A percentile compares a stretch with the other conserved stretches of the same genome.
Evolutionary conservation across 2,888 invertebrate species (phyloP).

Genomic region (Pristionchus exspectatus): DNA sequence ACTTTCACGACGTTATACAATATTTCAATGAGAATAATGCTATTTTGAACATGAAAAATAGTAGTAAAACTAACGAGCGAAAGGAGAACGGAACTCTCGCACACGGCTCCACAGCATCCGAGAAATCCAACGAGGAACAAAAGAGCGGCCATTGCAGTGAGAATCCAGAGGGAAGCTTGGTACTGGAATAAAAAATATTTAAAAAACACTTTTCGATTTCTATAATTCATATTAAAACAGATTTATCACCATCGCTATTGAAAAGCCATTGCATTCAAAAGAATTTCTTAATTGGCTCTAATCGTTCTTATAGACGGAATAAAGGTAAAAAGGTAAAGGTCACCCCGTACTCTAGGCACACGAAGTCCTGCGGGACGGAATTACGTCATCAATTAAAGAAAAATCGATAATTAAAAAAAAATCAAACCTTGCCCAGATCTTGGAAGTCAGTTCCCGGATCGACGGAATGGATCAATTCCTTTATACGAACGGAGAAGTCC

Average conservation of each 20-base stretch:
- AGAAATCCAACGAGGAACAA: slow-evolving; percentile 77
- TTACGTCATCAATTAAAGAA: not conserved
- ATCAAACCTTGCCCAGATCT: slow-evolving; percentile 57
- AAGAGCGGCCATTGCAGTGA: slow-evolving; percentile 76
- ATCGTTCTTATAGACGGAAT: too few species aligned
- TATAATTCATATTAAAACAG: not conserved
- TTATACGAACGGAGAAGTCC: slow-evolving; percentile 68
- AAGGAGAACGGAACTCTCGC: slow-evolving; percentile 72
- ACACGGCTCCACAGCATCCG: slow-evolving; percentile 77
- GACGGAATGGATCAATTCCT: slow-evolving; percentile 59
- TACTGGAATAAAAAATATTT: slow-evolving; percentile 68
- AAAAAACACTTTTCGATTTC: not conserved
- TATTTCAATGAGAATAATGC: not conserved
- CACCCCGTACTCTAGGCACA: too few species aligned
- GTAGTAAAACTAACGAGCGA: slow-evolving; percentile 66
- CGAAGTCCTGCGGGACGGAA: too few species aligned
- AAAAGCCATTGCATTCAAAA: not conserved
- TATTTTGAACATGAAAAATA: not conserved
- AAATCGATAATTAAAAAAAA: not conserved
- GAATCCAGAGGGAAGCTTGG: slow-evolving; percentile 77
- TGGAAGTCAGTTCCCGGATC: slow-evolving; percentile 57
- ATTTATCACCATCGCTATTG: not conserved
- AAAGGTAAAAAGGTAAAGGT: too few species aligned
- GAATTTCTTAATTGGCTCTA: not conserved
- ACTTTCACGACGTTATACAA: not conserved